Percentiles rank a stretch among this genome's conserved stretches.
Evolutionary conservation across 1,140 invertebrate genomes (phyloP).

Genomic region (Drosophila mayri): DNA sequence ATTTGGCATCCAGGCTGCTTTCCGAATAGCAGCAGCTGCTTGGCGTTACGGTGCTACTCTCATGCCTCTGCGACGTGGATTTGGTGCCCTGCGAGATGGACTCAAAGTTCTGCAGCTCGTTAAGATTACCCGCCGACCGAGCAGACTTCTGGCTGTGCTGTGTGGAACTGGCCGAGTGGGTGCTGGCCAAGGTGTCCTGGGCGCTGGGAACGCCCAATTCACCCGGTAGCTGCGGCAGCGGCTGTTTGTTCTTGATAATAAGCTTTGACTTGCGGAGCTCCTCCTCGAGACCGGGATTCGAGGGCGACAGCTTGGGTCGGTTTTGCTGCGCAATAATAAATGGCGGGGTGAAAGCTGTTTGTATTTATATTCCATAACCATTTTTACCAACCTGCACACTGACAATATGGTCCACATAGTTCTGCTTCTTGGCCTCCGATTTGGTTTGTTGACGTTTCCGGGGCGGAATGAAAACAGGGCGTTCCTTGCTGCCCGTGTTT

Average conservation of each 20-base stretch:
- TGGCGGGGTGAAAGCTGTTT: not conserved
- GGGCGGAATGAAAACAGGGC: slow-evolving; percentile 87
- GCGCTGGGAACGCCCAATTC: slow-evolving; percentile 51
- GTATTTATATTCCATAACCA: no score
- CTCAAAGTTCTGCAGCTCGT: slow-evolving; percentile 83
- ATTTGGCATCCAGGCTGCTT: slow-evolving; percentile 80
- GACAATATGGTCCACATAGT: slow-evolving; percentile 88
- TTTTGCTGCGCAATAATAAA: slow-evolving; percentile 80
- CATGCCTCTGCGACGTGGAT: slow-evolving; percentile 74
- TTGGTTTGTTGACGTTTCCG: slow-evolving; percentile 86
- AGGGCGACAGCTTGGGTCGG: slow-evolving; percentile 85
- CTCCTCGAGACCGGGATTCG: slow-evolving; percentile 78
- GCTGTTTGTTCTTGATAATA: slow-evolving; percentile 84
- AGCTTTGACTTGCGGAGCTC: slow-evolving; percentile 80
- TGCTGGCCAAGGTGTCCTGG: slow-evolving; percentile 70
- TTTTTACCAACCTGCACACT: slow-evolving; percentile 86
- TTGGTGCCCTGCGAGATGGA: slow-evolving; percentile 75
- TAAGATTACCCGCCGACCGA: slow-evolving; percentile 74
- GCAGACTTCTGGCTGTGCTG: slow-evolving; percentile 74
- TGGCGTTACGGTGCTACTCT: slow-evolving; percentile 81
- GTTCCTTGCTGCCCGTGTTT: slow-evolving; percentile 85
- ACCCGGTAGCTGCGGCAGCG: slow-evolving; percentile 76
- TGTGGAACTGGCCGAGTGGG: slow-evolving; percentile 73
- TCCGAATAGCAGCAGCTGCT: slow-evolving; percentile 84
- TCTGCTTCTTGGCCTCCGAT: slow-evolving; percentile 86